These are phyloP conservation scores for Myzus persicae DNA, from an alignment of 1,140 invertebrate species.

Conservation along the genomic window DNA sequence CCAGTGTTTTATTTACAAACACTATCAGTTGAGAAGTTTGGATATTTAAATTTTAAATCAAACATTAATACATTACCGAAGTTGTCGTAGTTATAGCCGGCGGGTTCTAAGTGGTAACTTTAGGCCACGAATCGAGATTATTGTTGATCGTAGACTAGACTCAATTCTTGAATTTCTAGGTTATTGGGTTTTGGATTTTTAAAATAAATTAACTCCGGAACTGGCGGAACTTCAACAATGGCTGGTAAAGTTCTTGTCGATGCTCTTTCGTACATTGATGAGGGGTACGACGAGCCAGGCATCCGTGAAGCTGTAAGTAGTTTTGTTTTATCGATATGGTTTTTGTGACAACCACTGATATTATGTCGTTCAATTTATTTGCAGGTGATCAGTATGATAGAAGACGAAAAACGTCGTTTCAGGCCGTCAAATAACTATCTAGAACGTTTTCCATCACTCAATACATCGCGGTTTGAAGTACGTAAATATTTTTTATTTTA, in stretches of 20 bases:
- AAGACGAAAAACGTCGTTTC: conserved; percentile 95
- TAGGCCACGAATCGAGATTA: no score
- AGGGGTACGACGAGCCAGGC: conserved; percentile 94
- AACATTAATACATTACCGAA: no score
- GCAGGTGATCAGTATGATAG: conserved; percentile 92
- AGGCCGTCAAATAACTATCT: conserved; percentile 97
- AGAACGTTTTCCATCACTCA: conserved; percentile 84
- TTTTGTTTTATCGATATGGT: not conserved
- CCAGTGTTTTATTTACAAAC: no score
- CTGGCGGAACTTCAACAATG: conserved; percentile 59
- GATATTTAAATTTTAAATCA: no score
- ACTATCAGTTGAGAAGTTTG: no score
- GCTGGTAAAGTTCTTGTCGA: conserved; percentile 85
- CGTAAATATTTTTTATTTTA: conserved; percentile 58
- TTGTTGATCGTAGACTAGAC: no score
- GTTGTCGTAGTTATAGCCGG: no score
- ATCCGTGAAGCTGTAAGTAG: conserved; percentile 87
- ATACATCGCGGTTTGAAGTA: conserved; percentile 84
- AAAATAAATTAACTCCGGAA: not conserved
- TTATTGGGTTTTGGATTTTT: not conserved
- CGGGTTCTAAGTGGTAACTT: no score
- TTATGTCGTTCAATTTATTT: conserved; percentile 62
- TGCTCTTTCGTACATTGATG: conserved; percentile 95
- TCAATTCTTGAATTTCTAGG: not conserved
- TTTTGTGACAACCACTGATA: not conserved